Evolutionary conservation across 2,113 vertebrate species (phyloP).

Genomic region (Hemibagrus wyckioides): DNA sequence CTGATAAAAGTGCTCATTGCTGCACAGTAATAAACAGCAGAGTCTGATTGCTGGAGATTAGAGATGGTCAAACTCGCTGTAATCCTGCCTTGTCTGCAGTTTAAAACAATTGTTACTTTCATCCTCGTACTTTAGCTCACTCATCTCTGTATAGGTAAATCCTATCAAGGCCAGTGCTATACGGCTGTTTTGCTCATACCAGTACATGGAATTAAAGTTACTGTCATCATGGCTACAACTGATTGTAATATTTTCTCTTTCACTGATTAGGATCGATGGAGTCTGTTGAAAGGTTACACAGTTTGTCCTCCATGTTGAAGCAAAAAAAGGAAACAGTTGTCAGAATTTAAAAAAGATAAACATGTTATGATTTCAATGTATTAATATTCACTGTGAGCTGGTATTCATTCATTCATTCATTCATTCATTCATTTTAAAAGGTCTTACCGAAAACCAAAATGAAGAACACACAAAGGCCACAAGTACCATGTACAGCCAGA

Average conservation of each 20-base stretch:
- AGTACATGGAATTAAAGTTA: slow-evolving; percentile 43
- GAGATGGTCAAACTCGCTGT: slow-evolving; percentile 54
- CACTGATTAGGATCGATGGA: neutral
- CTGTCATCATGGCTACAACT: slow-evolving; percentile 36
- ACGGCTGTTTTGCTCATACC: slow-evolving; percentile 34
- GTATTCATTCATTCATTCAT: neutral
- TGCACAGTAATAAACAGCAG: slow-evolving; percentile 68
- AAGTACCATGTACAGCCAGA: neutral
- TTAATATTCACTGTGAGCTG: neutral
- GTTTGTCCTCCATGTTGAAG: slow-evolving; percentile 23
- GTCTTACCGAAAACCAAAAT: neutral
- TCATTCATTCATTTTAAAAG: neutral
- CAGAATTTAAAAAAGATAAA: neutral
- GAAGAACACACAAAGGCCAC: neutral
- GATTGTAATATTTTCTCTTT: neutral
- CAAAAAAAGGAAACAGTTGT: slow-evolving; percentile 18
- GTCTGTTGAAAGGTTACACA: slow-evolving; percentile 44
- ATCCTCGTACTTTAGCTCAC: slow-evolving; percentile 38
- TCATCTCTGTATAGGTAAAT: neutral
- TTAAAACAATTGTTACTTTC: slow-evolving; percentile 18
- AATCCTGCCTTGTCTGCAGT: neutral
- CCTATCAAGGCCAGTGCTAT: slow-evolving; percentile 40
- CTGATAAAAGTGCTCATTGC: no score
- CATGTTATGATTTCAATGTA: neutral
- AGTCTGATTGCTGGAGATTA: slow-evolving; percentile 22